These are phyloP conservation scores for Camptogramma bilineatum DNA, from an alignment of 2,888 invertebrate species.

Conservation along the genomic window DNA sequence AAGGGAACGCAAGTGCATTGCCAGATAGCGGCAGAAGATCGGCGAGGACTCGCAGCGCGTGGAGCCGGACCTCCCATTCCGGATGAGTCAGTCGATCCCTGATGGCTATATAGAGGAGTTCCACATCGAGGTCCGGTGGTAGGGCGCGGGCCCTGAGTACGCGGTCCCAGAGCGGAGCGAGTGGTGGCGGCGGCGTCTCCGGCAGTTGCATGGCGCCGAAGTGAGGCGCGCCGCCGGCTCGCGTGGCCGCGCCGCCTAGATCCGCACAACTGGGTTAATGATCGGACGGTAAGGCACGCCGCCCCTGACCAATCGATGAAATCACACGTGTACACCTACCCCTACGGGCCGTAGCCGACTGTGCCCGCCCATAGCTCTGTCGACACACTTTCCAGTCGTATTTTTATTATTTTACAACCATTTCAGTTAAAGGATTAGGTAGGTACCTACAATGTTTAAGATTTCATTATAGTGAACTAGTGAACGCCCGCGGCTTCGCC, in stretches of 20 bases:
- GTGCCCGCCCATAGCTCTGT: not conserved
- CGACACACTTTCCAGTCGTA: constrained; percentile 18
- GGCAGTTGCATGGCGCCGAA: constrained; percentile 78
- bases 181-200: constrained; percentile 79
- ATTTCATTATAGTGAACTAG: no score
- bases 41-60: constrained; percentile 91
- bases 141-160: constrained; percentile 90
- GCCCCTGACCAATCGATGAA: constrained; percentile 82
- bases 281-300: constrained; percentile 80
- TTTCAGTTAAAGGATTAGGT: not conserved
- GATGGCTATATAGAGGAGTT: constrained; percentile 89
- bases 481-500: no score
- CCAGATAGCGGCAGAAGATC: constrained; percentile 91
- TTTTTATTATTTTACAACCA: not conserved
- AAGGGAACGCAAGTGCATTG: constrained; percentile 88
- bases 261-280: constrained; percentile 84
- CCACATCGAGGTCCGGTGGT: constrained; percentile 88
- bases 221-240: constrained; percentile 59
- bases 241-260: constrained; percentile 78
- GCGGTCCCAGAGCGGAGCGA: constrained; percentile 93
- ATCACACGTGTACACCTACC: constrained; percentile 50
- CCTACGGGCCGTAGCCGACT: constrained; percentile 18
- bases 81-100: constrained; percentile 90
- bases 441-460: no score
- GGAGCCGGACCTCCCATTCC: constrained; percentile 93